Percentiles rank a stretch among this genome's conserved stretches.
Conservation (phyloP, 92 coral and sea anemone species). For the Diadumene lineata region DNA sequence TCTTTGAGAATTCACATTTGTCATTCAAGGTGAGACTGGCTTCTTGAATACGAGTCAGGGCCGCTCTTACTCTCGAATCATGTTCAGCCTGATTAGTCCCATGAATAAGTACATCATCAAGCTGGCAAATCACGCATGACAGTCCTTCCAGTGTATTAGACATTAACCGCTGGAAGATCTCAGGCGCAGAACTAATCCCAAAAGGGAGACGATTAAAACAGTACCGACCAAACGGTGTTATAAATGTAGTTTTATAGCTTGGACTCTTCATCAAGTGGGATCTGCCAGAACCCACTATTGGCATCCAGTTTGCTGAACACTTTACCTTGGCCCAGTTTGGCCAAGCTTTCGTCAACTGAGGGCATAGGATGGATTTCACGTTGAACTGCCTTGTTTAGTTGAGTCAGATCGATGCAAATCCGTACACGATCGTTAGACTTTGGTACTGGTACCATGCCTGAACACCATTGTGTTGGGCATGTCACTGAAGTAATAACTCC, state of each 20-base stretch:
- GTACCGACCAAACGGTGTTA: constrained; percentile 47
- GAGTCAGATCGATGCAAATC: constrained; percentile 58
- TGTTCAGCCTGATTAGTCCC: constrained; percentile 50
- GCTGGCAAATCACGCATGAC: constrained; percentile 34
- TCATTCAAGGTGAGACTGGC: constrained; percentile 49
- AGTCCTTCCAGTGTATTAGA: constrained; percentile 42
- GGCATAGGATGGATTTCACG: constrained; percentile 62
- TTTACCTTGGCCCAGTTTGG: constrained; percentile 46
- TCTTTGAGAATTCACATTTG: constrained; percentile 49
- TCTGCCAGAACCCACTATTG: constrained; percentile 52
- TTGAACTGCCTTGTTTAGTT: constrained; percentile 47
- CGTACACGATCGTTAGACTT: constrained; percentile 45
- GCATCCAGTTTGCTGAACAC: constrained; percentile 51
- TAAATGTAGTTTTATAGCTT: constrained; percentile 34
- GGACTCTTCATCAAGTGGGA: constrained; percentile 43
- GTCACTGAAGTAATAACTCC: constrained; percentile 58
- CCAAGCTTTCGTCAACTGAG: constrained; percentile 44
- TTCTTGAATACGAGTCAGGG: constrained; percentile 31
- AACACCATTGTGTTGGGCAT: constrained; percentile 61
- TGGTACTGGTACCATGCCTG: constrained; percentile 53
- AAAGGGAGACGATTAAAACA: constrained; percentile 62
- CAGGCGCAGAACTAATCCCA: constrained; percentile 55
- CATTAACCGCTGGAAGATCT: constrained; percentile 42
- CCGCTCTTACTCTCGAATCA: constrained; percentile 41
- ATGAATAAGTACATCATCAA: constrained; percentile 61